These are phyloP conservation scores for Dipus sagitta DNA, from an alignment of 2,797 vertebrate species.

Conservation along the genomic window DNA sequence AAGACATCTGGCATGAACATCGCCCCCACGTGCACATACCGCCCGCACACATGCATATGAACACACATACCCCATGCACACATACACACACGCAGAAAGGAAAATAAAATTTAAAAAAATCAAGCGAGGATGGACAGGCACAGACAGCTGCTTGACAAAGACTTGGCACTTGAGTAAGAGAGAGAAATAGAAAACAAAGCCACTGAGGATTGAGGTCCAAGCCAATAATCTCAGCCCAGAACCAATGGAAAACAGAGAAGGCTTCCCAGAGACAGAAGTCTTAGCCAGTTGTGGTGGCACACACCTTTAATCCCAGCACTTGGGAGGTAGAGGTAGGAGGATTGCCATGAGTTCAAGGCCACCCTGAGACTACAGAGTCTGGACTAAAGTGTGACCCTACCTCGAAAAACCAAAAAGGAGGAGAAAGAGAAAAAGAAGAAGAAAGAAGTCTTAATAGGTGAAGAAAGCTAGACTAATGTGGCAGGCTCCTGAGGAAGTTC, in stretches of 20 bases:
- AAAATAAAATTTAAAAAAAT: neutral
- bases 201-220: slow-evolving; percentile 46
- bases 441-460: slow-evolving; percentile 55
- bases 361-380: too few species aligned
- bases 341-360: too few species aligned
- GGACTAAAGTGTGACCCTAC: too few species aligned
- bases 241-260: slow-evolving; percentile 70
- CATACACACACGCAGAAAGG: too few species aligned
- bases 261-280: slow-evolving; percentile 25
- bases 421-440: neutral
- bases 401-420: too few species aligned
- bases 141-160: slow-evolving; percentile 69
- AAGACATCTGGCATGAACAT: too few species aligned
- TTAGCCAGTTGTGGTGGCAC: too few species aligned
- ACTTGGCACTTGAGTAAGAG: slow-evolving; percentile 59
- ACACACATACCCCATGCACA: too few species aligned
- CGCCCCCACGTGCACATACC: too few species aligned
- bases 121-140: slow-evolving; percentile 26
- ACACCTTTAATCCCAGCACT: too few species aligned
- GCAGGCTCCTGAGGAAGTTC: slow-evolving; percentile 22
- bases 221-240: slow-evolving; percentile 55
- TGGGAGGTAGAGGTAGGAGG: too few species aligned
- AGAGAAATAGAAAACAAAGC: slow-evolving; percentile 53
- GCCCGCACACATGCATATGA: too few species aligned
- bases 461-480: slow-evolving; percentile 69